phyloP scores from a whole-genome alignment of 2,888 invertebrate species.

The Stenurella melanura region DNA sequence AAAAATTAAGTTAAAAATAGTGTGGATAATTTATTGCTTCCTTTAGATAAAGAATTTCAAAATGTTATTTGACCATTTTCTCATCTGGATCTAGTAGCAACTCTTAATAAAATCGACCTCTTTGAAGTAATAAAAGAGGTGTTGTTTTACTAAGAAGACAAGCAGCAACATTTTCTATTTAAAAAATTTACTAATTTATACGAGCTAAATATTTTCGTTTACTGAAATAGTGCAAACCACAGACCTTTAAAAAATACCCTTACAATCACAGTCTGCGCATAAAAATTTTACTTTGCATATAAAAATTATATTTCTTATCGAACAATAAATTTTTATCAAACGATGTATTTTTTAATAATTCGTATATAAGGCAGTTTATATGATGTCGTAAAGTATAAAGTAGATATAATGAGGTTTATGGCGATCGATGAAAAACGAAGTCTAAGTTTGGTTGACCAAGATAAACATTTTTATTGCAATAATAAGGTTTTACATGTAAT shows the following conservation, averaged over 20 bases:
- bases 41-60: too few relatives aligned
- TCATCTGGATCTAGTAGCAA: too few relatives aligned
- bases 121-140: too few relatives aligned
- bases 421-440: background rate
- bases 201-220: background rate
- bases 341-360: conserved; percentile 1
- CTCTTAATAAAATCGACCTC: too few relatives aligned
- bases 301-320: conserved; percentile 2
- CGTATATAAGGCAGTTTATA: background rate
- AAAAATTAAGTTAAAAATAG: too few relatives aligned
- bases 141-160: too few relatives aligned
- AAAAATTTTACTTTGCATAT: background rate
- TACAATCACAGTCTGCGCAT: background rate
- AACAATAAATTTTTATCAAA: background rate
- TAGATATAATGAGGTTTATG: background rate
- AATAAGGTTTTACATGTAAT: too few relatives aligned
- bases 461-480: background rate
- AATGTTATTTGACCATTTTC: too few relatives aligned
- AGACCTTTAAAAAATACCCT: background rate
- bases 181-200: background rate
- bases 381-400: background rate
- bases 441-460: background rate
- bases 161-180: too few relatives aligned
- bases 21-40: too few relatives aligned
- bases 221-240: background rate